Percentiles rank a stretch among this genome's conserved stretches.
Conservation (phyloP, 2,888 invertebrate genomes). For the Osedax frankpressi region DNA sequence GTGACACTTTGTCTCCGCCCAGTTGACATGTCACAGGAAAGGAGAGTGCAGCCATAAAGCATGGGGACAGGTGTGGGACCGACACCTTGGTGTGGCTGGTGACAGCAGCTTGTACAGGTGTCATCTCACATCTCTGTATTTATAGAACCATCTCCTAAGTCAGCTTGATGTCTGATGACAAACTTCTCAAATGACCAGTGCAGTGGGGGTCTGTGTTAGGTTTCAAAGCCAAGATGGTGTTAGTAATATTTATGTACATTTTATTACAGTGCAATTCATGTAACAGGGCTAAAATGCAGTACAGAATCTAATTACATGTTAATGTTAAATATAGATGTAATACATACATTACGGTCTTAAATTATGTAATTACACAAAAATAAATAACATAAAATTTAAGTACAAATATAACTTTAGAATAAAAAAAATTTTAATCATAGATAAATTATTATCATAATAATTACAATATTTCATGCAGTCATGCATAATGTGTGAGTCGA, state of each 20-base stretch:
- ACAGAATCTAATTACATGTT: neutral
- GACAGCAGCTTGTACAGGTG: neutral
- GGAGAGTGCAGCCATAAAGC: constrained; percentile 3
- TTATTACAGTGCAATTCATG: neutral
- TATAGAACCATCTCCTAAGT: neutral
- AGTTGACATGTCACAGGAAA: neutral
- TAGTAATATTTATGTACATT: constrained; percentile 1
- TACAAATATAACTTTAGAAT: neutral
- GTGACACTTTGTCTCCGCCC: neutral
- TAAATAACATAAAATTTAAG: neutral
- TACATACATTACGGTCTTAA: neutral
- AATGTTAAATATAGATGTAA: neutral
- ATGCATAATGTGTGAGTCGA: no score
- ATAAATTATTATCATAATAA: no score
- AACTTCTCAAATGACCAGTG: constrained; percentile 2
- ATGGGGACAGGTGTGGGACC: neutral
- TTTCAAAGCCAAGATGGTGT: neutral
- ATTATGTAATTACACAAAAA: constrained; percentile 1
- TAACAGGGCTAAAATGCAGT: neutral
- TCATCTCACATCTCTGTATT: neutral
- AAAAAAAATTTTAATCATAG: no score
- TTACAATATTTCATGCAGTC: no score
- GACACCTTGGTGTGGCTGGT: neutral
- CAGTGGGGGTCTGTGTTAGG: neutral
- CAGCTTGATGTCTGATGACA: neutral